Conservation (phyloP, 2,113 vertebrate species). For the Thryonomys swinderianus region DNA sequence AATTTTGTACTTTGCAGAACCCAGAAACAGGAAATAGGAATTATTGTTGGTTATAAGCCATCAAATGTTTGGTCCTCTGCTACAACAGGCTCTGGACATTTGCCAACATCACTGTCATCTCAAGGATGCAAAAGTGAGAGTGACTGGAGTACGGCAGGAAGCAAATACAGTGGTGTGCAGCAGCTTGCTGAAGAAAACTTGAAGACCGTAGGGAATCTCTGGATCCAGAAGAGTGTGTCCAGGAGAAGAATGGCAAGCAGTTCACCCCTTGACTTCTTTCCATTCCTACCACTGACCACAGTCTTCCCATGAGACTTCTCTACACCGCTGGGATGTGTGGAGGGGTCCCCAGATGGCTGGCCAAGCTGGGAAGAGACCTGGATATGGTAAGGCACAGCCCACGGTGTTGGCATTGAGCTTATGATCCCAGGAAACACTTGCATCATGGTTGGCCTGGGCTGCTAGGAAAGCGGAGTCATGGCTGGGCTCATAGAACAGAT, state of each 20-base stretch:
- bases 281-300: not conserved
- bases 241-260: not conserved
- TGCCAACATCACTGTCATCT: not conserved
- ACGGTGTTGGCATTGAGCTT: not conserved
- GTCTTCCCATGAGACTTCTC: not conserved
- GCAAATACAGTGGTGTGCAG: rapidly evolving
- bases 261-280: not conserved
- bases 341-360: not conserved
- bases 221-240: not conserved
- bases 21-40: not conserved
- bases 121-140: not conserved
- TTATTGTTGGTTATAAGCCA: not conserved
- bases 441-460: not conserved
- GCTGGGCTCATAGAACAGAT: not conserved
- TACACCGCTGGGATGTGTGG: too few species aligned
- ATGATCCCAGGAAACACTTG: not conserved
- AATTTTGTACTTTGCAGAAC: not conserved
- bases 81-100: not conserved
- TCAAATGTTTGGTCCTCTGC: not conserved
- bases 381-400: too few species aligned
- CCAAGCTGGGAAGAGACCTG: not conserved
- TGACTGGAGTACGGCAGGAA: not conserved
- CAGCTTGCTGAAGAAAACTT: too few species aligned
- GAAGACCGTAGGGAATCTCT: too few species aligned
- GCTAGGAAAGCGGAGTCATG: not conserved